Evolutionary conservation across 1,140 invertebrate genomes (phyloP), one percentile per base, ranked within the genome.

Genomic region (Thalassaphorura encarpata): DNA sequence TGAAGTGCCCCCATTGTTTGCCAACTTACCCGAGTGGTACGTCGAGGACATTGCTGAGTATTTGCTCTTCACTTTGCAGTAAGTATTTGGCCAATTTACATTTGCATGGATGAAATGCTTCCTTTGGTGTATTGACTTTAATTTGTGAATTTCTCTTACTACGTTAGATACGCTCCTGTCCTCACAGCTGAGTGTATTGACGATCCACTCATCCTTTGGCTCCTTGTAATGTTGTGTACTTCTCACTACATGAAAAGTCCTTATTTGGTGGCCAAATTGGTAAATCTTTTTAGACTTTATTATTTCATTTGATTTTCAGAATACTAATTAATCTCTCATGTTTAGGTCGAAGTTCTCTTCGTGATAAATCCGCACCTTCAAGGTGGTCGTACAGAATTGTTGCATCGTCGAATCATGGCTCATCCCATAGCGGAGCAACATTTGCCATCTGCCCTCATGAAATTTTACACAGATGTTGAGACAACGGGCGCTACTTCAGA

Each of bases 391-490:
- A 77, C 81, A 50, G 76, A 78, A 47, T 70, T 70, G 15, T 68
- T 85, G 3, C 77, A 83, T 56, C 71, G 76, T 27, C 74, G 78
- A 64, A 77, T 94, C 27, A 83, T 96, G 81, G 80, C 83, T 40
- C 89, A 97, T 72, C 83, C 84, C 33, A 79, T 97, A 62, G 88
- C 91, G 2, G 81, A 86, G 61, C 81, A 81, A 13, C 75, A 81
- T 55, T 72, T 98, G 33, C 86, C 91, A 0, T 84, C 89, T 49
- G 83, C 86, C 18, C 76, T 99, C 0, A 96, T 97, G 89, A 93
- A 92, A 72, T 98, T 98, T 73, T 99, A 98, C 72, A 92, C 92
- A 59, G 93, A 97, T 69, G 91, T 99, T 33, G 96, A 99, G 75
- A 90, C 90, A 2, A 62, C 60, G 5, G 95, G 95, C 21, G 89